Evolutionary conservation across 2,113 vertebrate genomes (phyloP), one percentile per base, ranked within the genome.

Genomic region (Cyanoramphus novaezelandiae): DNA sequence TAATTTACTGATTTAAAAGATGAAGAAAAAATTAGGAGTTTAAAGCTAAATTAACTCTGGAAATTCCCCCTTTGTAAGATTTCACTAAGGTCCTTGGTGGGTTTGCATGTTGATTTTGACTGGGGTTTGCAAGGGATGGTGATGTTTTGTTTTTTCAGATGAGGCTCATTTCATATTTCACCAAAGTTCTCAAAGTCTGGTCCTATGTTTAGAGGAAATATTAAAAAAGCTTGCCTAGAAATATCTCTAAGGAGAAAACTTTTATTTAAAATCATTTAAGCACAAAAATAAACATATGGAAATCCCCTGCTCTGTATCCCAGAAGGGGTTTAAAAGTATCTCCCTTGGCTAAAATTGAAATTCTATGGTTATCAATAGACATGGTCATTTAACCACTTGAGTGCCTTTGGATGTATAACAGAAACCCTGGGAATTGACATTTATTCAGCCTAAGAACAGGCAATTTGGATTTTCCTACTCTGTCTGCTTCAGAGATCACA

Each of bases 61-160:
- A 46, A 64, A 9, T 8, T 29, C 11, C 31, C n/a, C 0, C 2
- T 53, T 28, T 15, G 41, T 27, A 53, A 41, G 13, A 28, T 43
- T 19, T 49, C 23, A 17, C 15, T 7, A 9, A 33, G 11, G 4
- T 24, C 20, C 11, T 52, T 1, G 6, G 9, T 11, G 53, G 25
- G 6, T 19, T 35, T 18, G 35, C 2, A 9, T 35, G 57, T 43
- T 15, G 25, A 17, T 29, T 55, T 80, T 15, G 39, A 5, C 16
- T 6, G 7, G 21, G 35, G 5, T 35, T 80, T 16, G 9, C 2
- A 0, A 7, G 5, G 19, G 6, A 9, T 7, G 9, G 25, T 7
- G 9, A 20, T 4, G 5, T 1, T 60, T 69, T 27, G 18, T 1
- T 17, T 28, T 77, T 44, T 29, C 11, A 17, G 46, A 2, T 7